phyloP scores from a whole-genome alignment of 2,797 vertebrate species.

The Tenualosa ilisha region DNA sequence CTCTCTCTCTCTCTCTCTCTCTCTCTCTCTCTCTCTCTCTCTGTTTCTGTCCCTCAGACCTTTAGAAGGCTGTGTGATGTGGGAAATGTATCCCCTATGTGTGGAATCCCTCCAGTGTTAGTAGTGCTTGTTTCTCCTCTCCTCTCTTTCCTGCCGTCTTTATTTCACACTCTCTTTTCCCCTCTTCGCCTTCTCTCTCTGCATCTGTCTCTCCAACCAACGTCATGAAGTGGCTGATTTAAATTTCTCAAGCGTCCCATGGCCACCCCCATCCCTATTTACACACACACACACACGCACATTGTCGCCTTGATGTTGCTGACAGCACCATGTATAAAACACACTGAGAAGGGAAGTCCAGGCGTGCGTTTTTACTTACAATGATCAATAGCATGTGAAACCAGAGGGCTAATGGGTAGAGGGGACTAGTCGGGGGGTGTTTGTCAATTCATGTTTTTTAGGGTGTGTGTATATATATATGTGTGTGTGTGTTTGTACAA shows the following conservation, averaged over 20 bases:
- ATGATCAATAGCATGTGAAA: conserved; percentile 58
- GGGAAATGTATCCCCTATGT: conserved; percentile 46
- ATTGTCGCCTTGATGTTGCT: conserved; percentile 2
- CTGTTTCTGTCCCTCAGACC: background rate
- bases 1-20: background rate
- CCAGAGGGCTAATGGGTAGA: conserved; percentile 34
- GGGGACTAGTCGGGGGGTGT: background rate
- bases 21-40: background rate
- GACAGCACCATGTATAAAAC: conserved; percentile 26
- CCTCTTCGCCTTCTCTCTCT: conserved; percentile 27
- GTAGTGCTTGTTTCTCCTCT: conserved; percentile 39
- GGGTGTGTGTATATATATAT: conserved; percentile 12
- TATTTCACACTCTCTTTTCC: conserved; percentile 30
- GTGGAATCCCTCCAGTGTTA: conserved; percentile 33
- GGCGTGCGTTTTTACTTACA: conserved; percentile 52
- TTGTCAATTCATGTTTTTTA: background rate
- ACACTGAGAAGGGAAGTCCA: conserved; percentile 49
- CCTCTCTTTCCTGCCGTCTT: background rate
- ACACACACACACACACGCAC: background rate
- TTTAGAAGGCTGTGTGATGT: conserved; percentile 50
- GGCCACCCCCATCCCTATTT: background rate
- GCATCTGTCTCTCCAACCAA: conserved; percentile 45
- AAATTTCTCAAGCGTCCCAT: conserved; percentile 42
- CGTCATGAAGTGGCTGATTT: conserved; percentile 62
- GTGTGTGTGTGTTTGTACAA: conserved; percentile 32